A percentile compares a stretch with the other conserved stretches of the same genome.
These are phyloP conservation scores for Cyclopterus lumpus DNA, from an alignment of 2,797 vertebrate genomes.

Conservation along the genomic window DNA sequence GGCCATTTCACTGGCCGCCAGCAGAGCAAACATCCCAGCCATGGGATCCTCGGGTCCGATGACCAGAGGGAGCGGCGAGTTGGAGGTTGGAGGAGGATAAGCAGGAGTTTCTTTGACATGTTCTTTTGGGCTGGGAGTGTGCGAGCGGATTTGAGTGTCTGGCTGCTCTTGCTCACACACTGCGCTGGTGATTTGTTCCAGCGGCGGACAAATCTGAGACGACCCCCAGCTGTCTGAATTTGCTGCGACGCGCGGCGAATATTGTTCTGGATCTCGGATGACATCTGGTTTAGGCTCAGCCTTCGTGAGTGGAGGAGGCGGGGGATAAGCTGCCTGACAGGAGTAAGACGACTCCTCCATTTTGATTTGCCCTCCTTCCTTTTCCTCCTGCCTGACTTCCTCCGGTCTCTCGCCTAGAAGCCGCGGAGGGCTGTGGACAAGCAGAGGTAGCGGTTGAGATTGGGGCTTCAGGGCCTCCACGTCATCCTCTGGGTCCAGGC, in stretches of 20 bases:
- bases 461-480: slow-evolving; percentile 27
- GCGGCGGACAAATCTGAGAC: slow-evolving; percentile 11
- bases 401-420: slow-evolving; percentile 35
- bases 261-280: slow-evolving; percentile 61
- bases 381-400: slow-evolving; percentile 62
- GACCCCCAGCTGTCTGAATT: slow-evolving; percentile 40
- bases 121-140: slow-evolving; percentile 62
- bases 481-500: slow-evolving; percentile 59
- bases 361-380: slow-evolving; percentile 75
- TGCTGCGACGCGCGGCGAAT: slow-evolving; percentile 60
- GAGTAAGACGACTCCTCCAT: slow-evolving; percentile 66
- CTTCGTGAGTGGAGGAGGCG: slow-evolving; percentile 69
- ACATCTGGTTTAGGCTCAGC: slow-evolving; percentile 73
- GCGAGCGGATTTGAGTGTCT: slow-evolving; percentile 23
- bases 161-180: slow-evolving; percentile 46
- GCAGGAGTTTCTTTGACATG: slow-evolving; percentile 57
- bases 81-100: slow-evolving; percentile 36
- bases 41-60: slow-evolving; percentile 89
- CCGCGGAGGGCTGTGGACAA: slow-evolving; percentile 42
- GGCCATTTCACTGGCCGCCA: slow-evolving; percentile 91
- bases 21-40: slow-evolving; percentile 93
- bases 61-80: slow-evolving; percentile 57
- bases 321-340: slow-evolving; percentile 77
- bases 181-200: slow-evolving; percentile 16
- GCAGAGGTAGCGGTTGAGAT: slow-evolving; percentile 45